Base-by-base conservation (phyloP, 2,888 invertebrate species). In the Perizoma affinitatum region DNA sequence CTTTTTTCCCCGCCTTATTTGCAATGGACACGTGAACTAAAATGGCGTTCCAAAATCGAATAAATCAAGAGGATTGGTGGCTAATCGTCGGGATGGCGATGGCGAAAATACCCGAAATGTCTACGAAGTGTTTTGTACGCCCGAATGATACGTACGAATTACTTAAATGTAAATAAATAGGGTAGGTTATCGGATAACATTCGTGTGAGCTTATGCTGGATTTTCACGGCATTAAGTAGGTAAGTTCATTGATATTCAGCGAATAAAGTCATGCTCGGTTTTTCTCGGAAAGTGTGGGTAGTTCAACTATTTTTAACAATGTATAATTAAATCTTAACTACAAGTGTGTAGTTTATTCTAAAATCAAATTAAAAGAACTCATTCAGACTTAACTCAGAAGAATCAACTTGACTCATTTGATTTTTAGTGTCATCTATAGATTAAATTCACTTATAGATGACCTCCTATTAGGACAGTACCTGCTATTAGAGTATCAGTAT, bases 61-160 rank as follows among this genome's bases (percentile, higher is more conserved):
- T 86, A 83, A 88, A 86, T 88, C 87, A 86, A 90, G 87, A 85
- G 88, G 88, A 88, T 90, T 52, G 63, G 80, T 71, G 84, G 85
- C 82, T 87, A 89, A 88, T 88, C 86, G 84, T 58, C 70, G 68
- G 69, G 70, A 70, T 63, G 77, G 75, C 73, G 64, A 66, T 66
- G 50, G 61, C 67, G 71, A 57, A 58, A 65, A 55, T 67, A 65
- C 35, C n/a, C 55, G 54, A 42, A 59, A 54, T n/a, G 40, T 38
- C 36, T 54, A 44, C 40, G 51, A 54, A 53, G 56, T 54, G 41
- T 43, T 47, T 53, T 10, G 35, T 49, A 33, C 9, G 40, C 34
- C 22, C n/a, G 22, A 41, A 42, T 48, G 22, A 33, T 34, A 34
- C 50, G 6, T n/a, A 35, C 34, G 50, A 71, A 74, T 73, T 77